phyloP scores from a whole-genome alignment of 2,113 vertebrate species.

The Motacilla alba region DNA sequence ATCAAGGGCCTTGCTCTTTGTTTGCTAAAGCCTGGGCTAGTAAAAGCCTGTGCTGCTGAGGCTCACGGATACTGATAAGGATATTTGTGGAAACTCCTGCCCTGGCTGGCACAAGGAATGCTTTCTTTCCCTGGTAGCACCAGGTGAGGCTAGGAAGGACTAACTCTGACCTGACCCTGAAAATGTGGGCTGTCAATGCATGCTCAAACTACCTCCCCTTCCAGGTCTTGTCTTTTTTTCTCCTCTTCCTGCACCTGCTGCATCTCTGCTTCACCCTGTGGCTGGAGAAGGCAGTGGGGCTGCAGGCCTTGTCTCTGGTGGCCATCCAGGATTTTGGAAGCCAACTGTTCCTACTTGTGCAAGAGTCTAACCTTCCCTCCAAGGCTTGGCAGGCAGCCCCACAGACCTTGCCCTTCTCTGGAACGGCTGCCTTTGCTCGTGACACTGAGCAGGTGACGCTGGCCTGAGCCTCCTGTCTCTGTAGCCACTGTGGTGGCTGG shows the following conservation, averaged over 20 bases:
- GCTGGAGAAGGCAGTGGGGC: neutral
- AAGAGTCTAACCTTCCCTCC: neutral
- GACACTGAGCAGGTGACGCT: neutral
- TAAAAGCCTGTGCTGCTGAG: neutral
- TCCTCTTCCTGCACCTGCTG: fast-evolving
- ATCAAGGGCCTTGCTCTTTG: neutral
- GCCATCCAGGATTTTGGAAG: neutral
- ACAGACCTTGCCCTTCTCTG: neutral
- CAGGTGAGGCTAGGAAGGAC: neutral
- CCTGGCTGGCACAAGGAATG: neutral
- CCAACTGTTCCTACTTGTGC: neutral
- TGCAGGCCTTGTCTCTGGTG: neutral
- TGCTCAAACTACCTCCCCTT: neutral
- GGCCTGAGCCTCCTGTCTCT: neutral
- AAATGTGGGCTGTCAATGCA: neutral
- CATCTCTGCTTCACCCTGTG: neutral
- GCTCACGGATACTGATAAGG: neutral
- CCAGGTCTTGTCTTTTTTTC: neutral
- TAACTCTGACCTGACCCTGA: neutral
- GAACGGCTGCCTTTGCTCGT: neutral
- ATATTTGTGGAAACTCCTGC: neutral
- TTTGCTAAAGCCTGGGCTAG: neutral
- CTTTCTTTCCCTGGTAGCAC: neutral
- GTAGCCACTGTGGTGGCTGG: neutral
- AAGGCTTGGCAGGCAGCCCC: neutral